A percentile compares a stretch with the other conserved stretches of the same genome.
phyloP scores from a whole-genome alignment of 2,797 vertebrate species.

The Centroberyx gerrardi region DNA sequence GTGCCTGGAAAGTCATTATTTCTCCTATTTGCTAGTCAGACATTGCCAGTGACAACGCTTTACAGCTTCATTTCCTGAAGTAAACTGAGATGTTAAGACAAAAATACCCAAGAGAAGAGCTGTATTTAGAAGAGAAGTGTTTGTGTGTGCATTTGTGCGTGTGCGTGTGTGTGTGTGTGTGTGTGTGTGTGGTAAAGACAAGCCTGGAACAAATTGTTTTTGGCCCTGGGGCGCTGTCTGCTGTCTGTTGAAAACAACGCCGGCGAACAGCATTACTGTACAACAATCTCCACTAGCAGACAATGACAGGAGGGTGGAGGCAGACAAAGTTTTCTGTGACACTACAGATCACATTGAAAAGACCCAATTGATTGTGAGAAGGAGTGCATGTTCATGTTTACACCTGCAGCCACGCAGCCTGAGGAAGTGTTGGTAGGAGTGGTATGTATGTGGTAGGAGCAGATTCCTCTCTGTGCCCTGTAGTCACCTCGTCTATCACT shows the following conservation, averaged over 20 bases:
- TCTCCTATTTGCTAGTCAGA: constrained; percentile 20
- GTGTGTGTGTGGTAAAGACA: constrained; percentile 42
- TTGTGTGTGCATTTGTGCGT: background rate
- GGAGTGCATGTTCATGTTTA: constrained; percentile 55
- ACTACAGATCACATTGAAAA: constrained; percentile 36
- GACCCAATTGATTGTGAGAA: constrained; percentile 27
- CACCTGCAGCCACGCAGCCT: constrained; percentile 52
- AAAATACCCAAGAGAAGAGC: constrained; percentile 49
- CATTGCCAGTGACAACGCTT: constrained; percentile 15
- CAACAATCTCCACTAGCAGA: constrained; percentile 21
- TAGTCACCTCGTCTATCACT: constrained; percentile 45
- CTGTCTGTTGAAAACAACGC: constrained; percentile 58
- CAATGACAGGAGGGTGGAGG: constrained; percentile 53
- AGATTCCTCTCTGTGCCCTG: constrained; percentile 52
- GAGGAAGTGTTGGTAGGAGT: constrained; percentile 33
- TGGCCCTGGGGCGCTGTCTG: constrained; percentile 66
- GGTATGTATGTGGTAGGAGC: constrained; percentile 52
- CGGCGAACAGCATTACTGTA: constrained; percentile 51
- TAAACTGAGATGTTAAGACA: constrained; percentile 15
- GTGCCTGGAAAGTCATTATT: constrained; percentile 10
- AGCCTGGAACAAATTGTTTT: constrained; percentile 66
- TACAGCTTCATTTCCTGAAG: constrained; percentile 20
- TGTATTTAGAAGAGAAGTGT: constrained; percentile 47
- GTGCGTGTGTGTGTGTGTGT: constrained; percentile 14
- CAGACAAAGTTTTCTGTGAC: constrained; percentile 44